Evolutionary conservation across 2,113 vertebrate species (phyloP), one percentile per base, ranked within the genome.

Genomic region (Cryptomyrus ogoouensis): DNA sequence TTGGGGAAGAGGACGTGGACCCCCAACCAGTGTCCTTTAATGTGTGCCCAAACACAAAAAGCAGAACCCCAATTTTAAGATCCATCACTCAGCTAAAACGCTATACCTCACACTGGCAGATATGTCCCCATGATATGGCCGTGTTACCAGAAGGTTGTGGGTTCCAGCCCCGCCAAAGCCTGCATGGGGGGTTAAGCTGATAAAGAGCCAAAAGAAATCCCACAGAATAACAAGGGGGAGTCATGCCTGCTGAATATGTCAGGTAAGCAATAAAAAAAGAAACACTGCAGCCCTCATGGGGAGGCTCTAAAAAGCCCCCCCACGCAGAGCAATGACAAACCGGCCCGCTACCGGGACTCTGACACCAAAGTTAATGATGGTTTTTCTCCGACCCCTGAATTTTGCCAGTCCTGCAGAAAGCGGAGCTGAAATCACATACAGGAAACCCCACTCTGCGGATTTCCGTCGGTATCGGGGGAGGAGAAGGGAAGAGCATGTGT

Each of bases 321-420:
- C 74, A 17, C 35, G 6, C 19, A 42, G 83, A 84, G 39, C 42
- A 52, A 31, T 31, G 47, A 87, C 85, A 87, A 24, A 87, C 24
- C 85, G 15, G 49, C 46, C 83, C 2, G 24, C 42, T 47, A 85
- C n/a, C 21, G 21, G 19, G 44, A n/a, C 44, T 88, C 35, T 66
- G 35, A 53, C 56, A 62, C 12, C 17, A 24, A 88, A 42, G 42
- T 88, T 62, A 88, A 58, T 66, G 21, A 39, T 58, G 3, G 35
- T 66, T 53, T 39, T 27, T 21, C 15, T 44, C 35, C 8, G 6
- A 10, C n/a, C 39, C 42, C 21, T 56, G 87, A 50, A 24, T 91
- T 88, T 80, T 88, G 91, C 85, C 91, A 91, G 89, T 92, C 92
- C 90, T 92, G 90, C 91, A 92, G 90, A 90, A 91, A 90, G 85